These are phyloP conservation scores for Aphelinus atriplicis DNA, from an alignment of 1,140 invertebrate genomes.

Conservation along the genomic window DNA sequence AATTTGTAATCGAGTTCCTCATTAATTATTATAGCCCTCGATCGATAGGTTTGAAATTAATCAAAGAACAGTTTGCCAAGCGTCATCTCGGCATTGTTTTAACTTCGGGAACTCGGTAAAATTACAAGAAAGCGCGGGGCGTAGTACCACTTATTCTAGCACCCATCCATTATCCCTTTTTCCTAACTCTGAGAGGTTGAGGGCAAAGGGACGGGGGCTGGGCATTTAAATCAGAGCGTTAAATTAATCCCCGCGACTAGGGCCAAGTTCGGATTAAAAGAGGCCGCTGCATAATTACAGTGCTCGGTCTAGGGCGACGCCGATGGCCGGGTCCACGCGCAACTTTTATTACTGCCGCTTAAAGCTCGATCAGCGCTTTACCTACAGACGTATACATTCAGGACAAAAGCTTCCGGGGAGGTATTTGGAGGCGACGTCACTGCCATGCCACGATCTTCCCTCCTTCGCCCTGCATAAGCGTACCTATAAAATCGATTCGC, in stretches of 20 bases:
- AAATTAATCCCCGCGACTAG: conserved; percentile 16
- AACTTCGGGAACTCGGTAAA: neutral
- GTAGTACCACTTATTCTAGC: no score
- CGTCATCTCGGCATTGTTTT: no score
- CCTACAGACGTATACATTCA: neutral
- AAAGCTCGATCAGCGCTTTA: conserved; percentile 8
- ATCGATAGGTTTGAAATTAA: no score
- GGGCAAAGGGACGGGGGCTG: neutral
- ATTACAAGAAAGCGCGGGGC: conserved; percentile 12
- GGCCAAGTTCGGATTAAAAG: conserved; percentile 22
- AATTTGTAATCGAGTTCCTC: no score
- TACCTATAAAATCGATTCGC: no score
- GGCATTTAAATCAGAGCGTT: conserved; percentile 13
- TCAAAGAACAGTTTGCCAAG: no score
- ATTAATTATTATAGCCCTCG: no score
- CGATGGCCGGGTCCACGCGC: neutral
- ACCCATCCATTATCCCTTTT: conserved; percentile 20
- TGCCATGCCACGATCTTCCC: no score
- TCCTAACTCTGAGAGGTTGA: neutral
- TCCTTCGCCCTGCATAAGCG: no score
- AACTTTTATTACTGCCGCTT: conserved; percentile 27
- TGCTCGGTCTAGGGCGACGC: neutral
- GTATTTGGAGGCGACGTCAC: no score
- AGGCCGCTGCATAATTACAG: conserved; percentile 19
- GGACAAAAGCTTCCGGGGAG: conserved; percentile 7